These are phyloP conservation scores for Meiosimyza platycephala DNA, from an alignment of 2,888 invertebrate species.

Conservation along the genomic window DNA sequence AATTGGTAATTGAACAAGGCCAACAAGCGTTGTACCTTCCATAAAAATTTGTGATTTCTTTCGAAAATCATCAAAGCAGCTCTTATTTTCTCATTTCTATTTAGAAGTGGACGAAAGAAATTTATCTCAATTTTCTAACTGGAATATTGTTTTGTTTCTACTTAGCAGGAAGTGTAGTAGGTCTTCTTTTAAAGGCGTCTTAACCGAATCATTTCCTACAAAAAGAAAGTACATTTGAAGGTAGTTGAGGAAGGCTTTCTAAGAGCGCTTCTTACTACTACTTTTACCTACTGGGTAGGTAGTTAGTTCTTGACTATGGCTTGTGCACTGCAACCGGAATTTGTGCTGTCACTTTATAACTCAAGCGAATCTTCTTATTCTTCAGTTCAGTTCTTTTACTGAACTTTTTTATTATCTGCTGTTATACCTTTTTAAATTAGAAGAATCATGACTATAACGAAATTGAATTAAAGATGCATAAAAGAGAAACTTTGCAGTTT, in stretches of 20 bases:
- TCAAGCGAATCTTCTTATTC: slow-evolving; percentile 6
- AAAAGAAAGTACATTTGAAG: not conserved
- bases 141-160: no score
- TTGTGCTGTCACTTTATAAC: slow-evolving; percentile 24
- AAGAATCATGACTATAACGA: slow-evolving; percentile 14
- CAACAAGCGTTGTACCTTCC: no score
- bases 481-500: slow-evolving; percentile 5
- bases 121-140: no score
- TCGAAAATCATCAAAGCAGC: no score
- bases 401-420: not conserved
- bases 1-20: no score
- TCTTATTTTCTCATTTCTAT: no score
- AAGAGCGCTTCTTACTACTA: not conserved
- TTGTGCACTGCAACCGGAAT: slow-evolving; percentile 17
- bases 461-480: slow-evolving; percentile 2
- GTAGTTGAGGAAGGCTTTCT: not conserved
- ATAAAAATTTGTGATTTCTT: no score
- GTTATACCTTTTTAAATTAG: not conserved
- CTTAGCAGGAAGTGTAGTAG: no score
- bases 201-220: not conserved
- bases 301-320: slow-evolving; percentile 5
- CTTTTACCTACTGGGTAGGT: not conserved
- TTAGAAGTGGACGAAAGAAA: no score
- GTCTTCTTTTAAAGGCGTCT: no score
- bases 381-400: not conserved